Evolutionary conservation across 1,140 invertebrate species (phyloP).

Genomic region (Oreohelix idahoensis): DNA sequence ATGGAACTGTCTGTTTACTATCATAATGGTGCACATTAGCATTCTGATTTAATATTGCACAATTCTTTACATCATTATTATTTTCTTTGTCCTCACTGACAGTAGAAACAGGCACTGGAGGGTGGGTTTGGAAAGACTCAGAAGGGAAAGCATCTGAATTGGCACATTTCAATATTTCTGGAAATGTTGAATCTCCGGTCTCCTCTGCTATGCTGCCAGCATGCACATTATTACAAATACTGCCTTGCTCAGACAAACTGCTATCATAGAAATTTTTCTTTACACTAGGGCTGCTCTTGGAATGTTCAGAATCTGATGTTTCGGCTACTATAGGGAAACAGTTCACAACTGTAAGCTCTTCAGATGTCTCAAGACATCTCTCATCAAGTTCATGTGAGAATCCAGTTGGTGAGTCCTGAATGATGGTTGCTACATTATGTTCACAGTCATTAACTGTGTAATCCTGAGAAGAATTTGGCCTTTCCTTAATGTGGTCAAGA

Average conservation of each 20-base stretch:
- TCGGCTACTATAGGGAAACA: background rate
- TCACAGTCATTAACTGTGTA: background rate
- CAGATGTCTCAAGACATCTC: background rate
- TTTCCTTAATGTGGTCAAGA: background rate
- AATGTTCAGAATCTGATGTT: background rate
- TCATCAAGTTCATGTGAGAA: background rate
- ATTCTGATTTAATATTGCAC: background rate
- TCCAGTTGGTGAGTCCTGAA: background rate
- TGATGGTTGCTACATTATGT: background rate
- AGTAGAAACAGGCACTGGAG: background rate
- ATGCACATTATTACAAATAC: background rate
- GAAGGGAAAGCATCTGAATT: background rate
- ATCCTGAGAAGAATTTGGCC: background rate
- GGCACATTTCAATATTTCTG: background rate
- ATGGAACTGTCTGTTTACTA: background rate
- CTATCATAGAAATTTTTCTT: background rate
- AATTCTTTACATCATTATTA: background rate
- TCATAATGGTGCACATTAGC: background rate
- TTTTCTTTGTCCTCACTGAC: slow-evolving; percentile 12
- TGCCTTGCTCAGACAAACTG: background rate
- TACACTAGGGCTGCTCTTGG: background rate
- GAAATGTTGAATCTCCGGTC: background rate
- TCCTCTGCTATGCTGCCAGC: background rate
- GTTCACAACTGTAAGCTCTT: background rate
- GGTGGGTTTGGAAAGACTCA: background rate